A percentile compares a stretch with the other conserved stretches of the same genome.
Conservation (phyloP, 2,888 invertebrate species). For the Schrankia costaestrigalis region DNA sequence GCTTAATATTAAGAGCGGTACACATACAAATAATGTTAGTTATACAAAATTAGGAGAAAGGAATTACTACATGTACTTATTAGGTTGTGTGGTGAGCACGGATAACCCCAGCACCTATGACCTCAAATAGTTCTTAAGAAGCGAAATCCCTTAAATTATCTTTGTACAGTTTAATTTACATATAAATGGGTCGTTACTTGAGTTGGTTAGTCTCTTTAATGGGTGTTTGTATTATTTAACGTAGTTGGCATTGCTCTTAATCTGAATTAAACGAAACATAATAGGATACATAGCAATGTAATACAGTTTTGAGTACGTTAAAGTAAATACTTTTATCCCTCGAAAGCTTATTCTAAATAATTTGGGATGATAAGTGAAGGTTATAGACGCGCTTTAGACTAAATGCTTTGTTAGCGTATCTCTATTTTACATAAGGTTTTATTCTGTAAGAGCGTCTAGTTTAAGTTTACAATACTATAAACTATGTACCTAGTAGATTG, state of each 20-base stretch:
- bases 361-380: background rate
- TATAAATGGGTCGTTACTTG: constrained; percentile 66
- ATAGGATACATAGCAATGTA: constrained; percentile 26
- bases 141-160: constrained; percentile 55
- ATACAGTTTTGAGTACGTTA: constrained; percentile 6
- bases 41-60: too few relatives aligned
- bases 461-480: too few relatives aligned
- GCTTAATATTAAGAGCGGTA: too few relatives aligned
- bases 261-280: constrained; percentile 41
- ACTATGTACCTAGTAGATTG: too few relatives aligned
- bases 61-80: too few relatives aligned
- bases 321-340: background rate
- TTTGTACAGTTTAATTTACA: constrained; percentile 59
- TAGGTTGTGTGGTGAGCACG: too few relatives aligned
- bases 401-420: too few relatives aligned
- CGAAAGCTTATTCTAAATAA: background rate
- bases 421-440: too few relatives aligned
- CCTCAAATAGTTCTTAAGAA: constrained; percentile 37
- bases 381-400: background rate
- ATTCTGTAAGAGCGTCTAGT: too few relatives aligned
- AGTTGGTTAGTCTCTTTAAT: constrained; percentile 55
- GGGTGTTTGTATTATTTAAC: constrained; percentile 56
- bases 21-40: too few relatives aligned
- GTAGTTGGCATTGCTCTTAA: constrained; percentile 36
- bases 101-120: constrained; percentile 11